phyloP scores from a whole-genome alignment of 1,140 invertebrate species.

The Pseudomyrmex cubaensis region DNA sequence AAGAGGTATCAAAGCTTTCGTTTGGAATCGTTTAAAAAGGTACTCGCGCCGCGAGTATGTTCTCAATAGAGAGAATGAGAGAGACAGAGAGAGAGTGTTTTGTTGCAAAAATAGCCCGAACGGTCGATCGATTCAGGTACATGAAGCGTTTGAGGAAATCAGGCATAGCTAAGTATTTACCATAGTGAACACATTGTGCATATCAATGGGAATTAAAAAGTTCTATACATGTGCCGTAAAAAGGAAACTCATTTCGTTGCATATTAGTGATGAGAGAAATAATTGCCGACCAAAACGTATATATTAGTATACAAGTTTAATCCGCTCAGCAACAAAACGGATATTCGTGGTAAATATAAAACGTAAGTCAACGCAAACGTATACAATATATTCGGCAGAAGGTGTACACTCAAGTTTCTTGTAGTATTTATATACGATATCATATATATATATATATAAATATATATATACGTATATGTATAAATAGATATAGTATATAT shows the following conservation, averaged over 20 bases:
- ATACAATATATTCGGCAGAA: conserved; percentile 79
- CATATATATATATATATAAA: conserved; percentile 69
- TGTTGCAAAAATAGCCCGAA: conserved; percentile 84
- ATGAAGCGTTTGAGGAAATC: conserved; percentile 85
- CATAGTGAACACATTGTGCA: conserved; percentile 85
- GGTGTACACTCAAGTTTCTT: conserved; percentile 81
- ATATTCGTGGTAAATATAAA: conserved; percentile 77
- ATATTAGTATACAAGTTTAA: conserved; percentile 78
- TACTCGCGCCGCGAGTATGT: conserved; percentile 75
- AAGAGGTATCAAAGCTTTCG: conserved; percentile 65
- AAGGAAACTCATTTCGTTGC: conserved; percentile 87
- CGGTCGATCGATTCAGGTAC: conserved; percentile 85
- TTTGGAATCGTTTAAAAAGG: conserved; percentile 67
- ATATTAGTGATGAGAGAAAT: conserved; percentile 85
- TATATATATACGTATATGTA: conserved; percentile 41
- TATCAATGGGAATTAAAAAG: conserved; percentile 86
- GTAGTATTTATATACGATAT: conserved; percentile 69
- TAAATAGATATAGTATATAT: conserved; percentile 46
- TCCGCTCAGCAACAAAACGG: conserved; percentile 81
- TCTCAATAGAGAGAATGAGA: conserved; percentile 76
- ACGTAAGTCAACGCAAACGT: conserved; percentile 81
- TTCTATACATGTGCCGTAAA: conserved; percentile 90
- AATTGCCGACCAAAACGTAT: conserved; percentile 80
- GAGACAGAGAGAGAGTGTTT: conserved; percentile 80
- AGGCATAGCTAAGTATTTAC: conserved; percentile 85